Base-by-base conservation (phyloP, 1,140 invertebrate species). In the Cepaea nemoralis region DNA sequence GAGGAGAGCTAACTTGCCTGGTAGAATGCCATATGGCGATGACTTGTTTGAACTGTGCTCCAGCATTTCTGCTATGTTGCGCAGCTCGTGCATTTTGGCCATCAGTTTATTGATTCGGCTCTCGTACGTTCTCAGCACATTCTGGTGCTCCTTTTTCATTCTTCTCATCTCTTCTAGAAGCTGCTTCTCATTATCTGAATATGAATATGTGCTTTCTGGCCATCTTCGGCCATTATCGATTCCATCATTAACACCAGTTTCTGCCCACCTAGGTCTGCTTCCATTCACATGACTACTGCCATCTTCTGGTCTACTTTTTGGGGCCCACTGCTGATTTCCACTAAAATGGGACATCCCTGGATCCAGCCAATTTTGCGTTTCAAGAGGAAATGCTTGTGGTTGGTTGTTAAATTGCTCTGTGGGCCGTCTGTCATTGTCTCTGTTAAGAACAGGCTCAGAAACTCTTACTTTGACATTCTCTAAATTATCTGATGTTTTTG, bases 161-260 rank as follows among this genome's bases (percentile, higher is more conserved):
- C 87, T 77, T 63, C 88, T 88, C 88, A 91, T 90, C 82, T 90
- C 88, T 80, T 91, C 90, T 69, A 91, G 87, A n/a, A 91, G 84
- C 79, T 90, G 88, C 84, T 90, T 91, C 77, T 91, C 90, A 77
- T 90, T 90, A 82, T 91, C 90, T 16, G 90, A 91, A 76, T 86
- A 90, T 14, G 87, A 88, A 76, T 86, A 85, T 37, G 83, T 85
- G 45, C 83, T 82, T 40, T 86, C 86, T 16, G 83, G 83, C 82
- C 85, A 86, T 66, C 83, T 74, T 37, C 84, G 78, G 35, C 63
- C 73, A 45, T 70, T 81, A 16, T 83, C 83, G 24, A 80, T 59
- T 37, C 81, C 82, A 74, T 76, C 81, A 70, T 27, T 77, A 27
- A 71, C 55, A 35, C 71, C 83, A 37, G 33, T 66, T 24, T 82